Conservation (phyloP, 2,888 invertebrate species). For the Aromia moschata region DNA sequence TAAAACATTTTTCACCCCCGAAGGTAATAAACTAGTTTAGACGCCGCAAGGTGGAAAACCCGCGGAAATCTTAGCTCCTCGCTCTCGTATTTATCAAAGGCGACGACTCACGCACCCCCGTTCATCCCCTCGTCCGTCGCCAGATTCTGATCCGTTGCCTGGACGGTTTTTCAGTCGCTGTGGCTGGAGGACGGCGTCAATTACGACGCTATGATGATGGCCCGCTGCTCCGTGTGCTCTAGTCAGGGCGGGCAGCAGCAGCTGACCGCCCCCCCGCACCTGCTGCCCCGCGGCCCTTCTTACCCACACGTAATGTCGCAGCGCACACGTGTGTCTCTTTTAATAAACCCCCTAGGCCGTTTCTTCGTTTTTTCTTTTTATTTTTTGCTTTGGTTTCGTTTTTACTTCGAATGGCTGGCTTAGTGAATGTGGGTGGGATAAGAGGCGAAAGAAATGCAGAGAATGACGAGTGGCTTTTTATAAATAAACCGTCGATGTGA, state of each 20-base stretch:
- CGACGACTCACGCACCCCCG: conserved; percentile 4
- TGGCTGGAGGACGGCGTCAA: conserved; percentile 67
- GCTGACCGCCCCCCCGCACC: conserved; percentile 47
- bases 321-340: conserved; percentile 45
- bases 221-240: conserved; percentile 59
- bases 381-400: no score
- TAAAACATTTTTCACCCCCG: no score
- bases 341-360: neutral
- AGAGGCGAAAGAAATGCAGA: no score
- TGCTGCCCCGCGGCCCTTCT: conserved; percentile 53
- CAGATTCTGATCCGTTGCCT: conserved; percentile 1
- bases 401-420: no score
- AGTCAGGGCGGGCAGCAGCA: conserved; percentile 54
- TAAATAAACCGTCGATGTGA: no score
- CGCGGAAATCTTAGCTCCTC: no score
- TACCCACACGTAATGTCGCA: conserved; percentile 49
- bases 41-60: no score
- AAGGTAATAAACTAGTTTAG: no score
- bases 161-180: conserved; percentile 66
- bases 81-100: no score
- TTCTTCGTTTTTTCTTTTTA: no score
- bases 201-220: conserved; percentile 58
- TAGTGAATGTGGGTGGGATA: no score
- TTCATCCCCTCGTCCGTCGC: neutral
- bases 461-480: no score